These are phyloP conservation scores for Ovis canadensis DNA, from an alignment of 2,113 vertebrate genomes.

Conservation along the genomic window DNA sequence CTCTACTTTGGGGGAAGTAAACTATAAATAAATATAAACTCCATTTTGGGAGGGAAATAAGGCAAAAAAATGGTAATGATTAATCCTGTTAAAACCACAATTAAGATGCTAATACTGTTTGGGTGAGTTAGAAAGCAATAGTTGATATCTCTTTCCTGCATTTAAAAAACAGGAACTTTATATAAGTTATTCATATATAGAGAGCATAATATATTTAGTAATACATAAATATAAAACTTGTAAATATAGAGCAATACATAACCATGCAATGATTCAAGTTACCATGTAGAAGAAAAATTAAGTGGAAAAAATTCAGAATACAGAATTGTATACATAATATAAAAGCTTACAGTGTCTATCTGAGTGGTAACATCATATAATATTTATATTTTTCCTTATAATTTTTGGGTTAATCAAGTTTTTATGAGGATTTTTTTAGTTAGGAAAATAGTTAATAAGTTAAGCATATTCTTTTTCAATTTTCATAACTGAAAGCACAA, in stretches of 20 bases:
- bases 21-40: neutral
- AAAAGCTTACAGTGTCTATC: neutral
- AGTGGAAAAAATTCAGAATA: neutral
- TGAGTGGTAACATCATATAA: neutral
- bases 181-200: neutral
- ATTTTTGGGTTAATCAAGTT: neutral
- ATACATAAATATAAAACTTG: neutral
- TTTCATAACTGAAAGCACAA: neutral
- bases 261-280: neutral
- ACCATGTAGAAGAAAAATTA: neutral
- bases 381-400: constrained; percentile 1
- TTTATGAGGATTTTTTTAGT: neutral
- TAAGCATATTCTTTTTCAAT: neutral
- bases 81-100: neutral
- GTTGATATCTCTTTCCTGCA: neutral
- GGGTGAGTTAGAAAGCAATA: neutral
- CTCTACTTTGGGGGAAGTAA: neutral
- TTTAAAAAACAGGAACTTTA: neutral
- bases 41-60: neutral
- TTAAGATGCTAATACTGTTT: neutral
- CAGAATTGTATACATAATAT: neutral
- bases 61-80: neutral
- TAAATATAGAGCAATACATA: neutral
- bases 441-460: neutral
- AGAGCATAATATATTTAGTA: neutral